Conservation (phyloP, 92 coral and sea anemone species). For the Virgularia gustaviana region DNA sequence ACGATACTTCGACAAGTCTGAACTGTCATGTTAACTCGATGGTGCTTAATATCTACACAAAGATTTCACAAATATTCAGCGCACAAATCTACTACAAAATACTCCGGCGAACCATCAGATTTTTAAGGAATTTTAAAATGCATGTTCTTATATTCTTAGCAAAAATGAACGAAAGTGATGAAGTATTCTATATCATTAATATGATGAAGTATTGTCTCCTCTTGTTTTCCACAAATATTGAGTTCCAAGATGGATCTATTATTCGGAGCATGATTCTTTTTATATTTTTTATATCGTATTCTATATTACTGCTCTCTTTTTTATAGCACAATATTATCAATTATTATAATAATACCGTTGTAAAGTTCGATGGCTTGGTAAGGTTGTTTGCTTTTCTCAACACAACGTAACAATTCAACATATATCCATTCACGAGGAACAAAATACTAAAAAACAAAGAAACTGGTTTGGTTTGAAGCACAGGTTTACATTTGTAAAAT, state of each 20-base stretch:
- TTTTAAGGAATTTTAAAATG: too few relatives aligned
- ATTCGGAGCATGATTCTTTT: background rate
- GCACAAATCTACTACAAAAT: too few relatives aligned
- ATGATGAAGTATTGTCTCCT: background rate
- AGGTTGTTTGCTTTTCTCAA: slow-evolving; percentile 61
- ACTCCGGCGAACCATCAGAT: too few relatives aligned
- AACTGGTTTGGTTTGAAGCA: background rate
- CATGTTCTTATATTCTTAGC: too few relatives aligned
- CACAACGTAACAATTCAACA: slow-evolving; percentile 65
- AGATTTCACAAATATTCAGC: background rate
- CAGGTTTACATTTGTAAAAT: too few relatives aligned
- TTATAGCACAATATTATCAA: background rate
- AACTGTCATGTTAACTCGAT: slow-evolving; percentile 62
- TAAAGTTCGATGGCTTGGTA: slow-evolving; percentile 69
- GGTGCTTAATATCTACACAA: slow-evolving; percentile 65
- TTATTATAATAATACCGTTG: slow-evolving; percentile 52
- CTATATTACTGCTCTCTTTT: too few relatives aligned
- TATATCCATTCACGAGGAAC: slow-evolving; percentile 85
- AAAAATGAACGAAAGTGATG: too few relatives aligned
- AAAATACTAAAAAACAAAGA: slow-evolving; percentile 62
- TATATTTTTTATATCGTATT: background rate
- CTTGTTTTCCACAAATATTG: too few relatives aligned
- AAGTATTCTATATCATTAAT: too few relatives aligned
- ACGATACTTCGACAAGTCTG: slow-evolving; percentile 50
- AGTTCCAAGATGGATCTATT: too few relatives aligned